Evolutionary conservation across 2,113 vertebrate genomes (phyloP), one percentile per base, ranked within the genome.

Genomic region (Manacus vitellinus): DNA sequence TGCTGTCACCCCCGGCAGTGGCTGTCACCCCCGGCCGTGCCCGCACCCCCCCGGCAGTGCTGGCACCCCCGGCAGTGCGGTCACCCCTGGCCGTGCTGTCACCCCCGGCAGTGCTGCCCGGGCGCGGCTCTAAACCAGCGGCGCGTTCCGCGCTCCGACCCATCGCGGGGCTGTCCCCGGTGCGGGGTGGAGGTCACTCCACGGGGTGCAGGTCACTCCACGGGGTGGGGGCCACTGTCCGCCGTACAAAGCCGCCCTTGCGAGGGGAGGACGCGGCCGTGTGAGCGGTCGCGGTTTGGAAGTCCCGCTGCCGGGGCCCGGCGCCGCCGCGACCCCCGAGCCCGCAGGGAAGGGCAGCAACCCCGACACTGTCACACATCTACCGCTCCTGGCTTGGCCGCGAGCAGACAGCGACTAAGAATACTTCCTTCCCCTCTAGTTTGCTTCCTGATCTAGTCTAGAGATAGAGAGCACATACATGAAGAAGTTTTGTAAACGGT

Each of bases 311-410:
- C 22, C 47, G 47, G 47, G 47, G 23, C 6, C 47, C 24, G 49
- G 49, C 49, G 3, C 14, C 3, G 47, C 16, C 47, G 5, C 70
- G 70, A n/a, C 84, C 74, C n/a, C 33, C 23, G 23, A 27, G 24
- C 67, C 59, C 44, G 37, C 31, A 1, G 23, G 4, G 12, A 1
- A 46, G 33, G 15, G 16, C 1, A 6, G 49, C 79, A 1, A 17
- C 10, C 33, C 44, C 2, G 44, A 1, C 58, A 1, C 46, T 5
- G 21, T 2, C 5, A 9, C 22, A 5, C 54, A 5, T 2, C 13
- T 2, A 0, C 65, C 8, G 51, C 86, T 16, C 61, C 31, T 2
- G 2, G 2, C 73, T 22, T 21, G 23, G 18, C 49, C 17, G 12
- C 75, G 44, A 41, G 28, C 46, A 20, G 9, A 17, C 77, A n/a